phyloP scores from a whole-genome alignment of 2,113 vertebrate genomes.

The Hemiscyllium ocellatum region DNA sequence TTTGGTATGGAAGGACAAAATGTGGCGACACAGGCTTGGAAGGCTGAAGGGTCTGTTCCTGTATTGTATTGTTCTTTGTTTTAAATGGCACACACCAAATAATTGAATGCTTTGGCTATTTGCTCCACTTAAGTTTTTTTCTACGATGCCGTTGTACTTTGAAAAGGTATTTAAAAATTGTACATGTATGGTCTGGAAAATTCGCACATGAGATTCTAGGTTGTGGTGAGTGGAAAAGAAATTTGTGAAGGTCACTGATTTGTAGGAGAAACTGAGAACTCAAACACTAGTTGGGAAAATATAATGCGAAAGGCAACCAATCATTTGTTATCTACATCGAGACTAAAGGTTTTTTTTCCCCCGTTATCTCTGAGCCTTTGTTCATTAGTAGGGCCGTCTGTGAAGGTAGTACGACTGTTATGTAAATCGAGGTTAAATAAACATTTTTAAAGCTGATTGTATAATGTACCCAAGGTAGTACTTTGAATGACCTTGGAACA shows the following conservation, averaged over 20 bases:
- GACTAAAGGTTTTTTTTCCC: too few relatives aligned
- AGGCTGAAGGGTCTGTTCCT: too few relatives aligned
- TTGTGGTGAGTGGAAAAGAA: not conserved
- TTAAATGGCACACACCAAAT: not conserved
- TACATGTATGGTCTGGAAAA: not conserved
- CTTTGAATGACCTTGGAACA: conserved; percentile 20
- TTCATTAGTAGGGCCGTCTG: not conserved
- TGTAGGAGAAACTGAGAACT: not conserved
- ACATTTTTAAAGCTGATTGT: conserved; percentile 15
- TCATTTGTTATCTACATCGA: not conserved
- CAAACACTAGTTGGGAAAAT: not conserved
- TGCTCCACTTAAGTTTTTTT: not conserved
- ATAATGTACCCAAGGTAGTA: not conserved
- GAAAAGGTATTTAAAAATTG: not conserved
- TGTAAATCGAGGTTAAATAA: not conserved
- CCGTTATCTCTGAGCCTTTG: not conserved
- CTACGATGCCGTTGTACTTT: not conserved
- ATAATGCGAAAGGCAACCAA: not conserved
- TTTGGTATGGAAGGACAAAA: too few relatives aligned
- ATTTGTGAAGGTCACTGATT: not conserved
- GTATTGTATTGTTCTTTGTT: not conserved
- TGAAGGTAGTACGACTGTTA: not conserved
- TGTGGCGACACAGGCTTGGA: too few relatives aligned
- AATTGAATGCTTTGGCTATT: not conserved
- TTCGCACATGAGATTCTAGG: not conserved